Base-by-base conservation (phyloP, 2,113 vertebrate species). In the Cyanoderma ruficeps region DNA sequence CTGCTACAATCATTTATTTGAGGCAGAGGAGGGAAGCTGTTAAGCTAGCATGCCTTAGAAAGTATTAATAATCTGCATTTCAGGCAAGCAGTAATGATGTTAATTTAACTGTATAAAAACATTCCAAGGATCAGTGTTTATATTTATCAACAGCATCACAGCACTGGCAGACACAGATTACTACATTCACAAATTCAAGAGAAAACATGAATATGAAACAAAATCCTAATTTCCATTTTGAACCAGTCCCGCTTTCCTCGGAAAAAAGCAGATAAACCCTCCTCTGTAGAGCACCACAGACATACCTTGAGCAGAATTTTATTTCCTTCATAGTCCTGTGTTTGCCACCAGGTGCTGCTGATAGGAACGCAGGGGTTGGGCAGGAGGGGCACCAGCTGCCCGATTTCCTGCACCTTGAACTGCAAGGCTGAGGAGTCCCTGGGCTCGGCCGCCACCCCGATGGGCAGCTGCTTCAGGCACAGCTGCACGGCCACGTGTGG, bases 321-420 rank as follows among this genome's bases (percentile, higher is more conserved):
- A 92, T 99, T 99, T 55, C 99, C 98, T 1, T 99, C 99, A 0
- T 99, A 98, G 97, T 99, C 99, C 93, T 98, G 99, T 0, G 99
- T 99, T 97, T 99, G 99, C 99, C 99, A 99, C 89, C 99, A 98
- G 47, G 97, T 98, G 77, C 95, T 96, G 69, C 99, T 99, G 97
- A 99, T 99, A 10, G 99, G 99, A 16, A 98, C 85, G 3, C 99
- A 99, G 0, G 99, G 98, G 93, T 99, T 98, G 19, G 99, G 99
- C 56, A 99, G 97, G 50, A 99, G 98, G 16, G 99, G 99, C 50
- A 99, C 99, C 9, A 99, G 97, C 88, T 99, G 99, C 59, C 99
- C 99, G 0, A 99, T 98, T 92, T 99, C 98, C 9, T 97, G 98
- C 89, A 99, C 99, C 59, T 79, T 96, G 85, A 99, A 99, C 98